Evolutionary conservation across 2,797 vertebrate genomes (phyloP).

Genomic region (Oreonectes daqikongensis): DNA sequence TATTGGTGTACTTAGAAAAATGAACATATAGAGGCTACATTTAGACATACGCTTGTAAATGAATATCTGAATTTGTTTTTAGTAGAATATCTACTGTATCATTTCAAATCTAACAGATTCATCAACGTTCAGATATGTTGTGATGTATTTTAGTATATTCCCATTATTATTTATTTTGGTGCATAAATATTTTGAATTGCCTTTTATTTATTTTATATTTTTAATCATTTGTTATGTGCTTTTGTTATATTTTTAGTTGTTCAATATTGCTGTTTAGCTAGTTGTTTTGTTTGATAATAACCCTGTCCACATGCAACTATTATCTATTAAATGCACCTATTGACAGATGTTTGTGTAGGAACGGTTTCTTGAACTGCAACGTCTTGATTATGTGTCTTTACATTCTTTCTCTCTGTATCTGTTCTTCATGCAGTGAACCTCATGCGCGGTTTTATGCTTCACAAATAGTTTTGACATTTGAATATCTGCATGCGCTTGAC

Average conservation of each 20-base stretch:
- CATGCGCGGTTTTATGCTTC: conserved; percentile 91
- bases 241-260: no score
- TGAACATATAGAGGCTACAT: neutral
- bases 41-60: neutral
- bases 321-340: neutral
- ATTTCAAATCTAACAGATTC: neutral
- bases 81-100: no score
- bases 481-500: conserved; percentile 90
- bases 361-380: neutral
- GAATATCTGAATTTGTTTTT: no score
- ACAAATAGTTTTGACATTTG: conserved; percentile 92
- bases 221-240: no score
- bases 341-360: neutral
- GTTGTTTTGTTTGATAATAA: no score
- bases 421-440: conserved; percentile 77
- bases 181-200: no score
- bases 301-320: no score
- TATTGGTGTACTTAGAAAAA: neutral
- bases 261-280: no score
- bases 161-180: no score
- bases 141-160: no score
- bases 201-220: no score
- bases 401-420: neutral
- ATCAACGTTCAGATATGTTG: no score
- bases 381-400: neutral